Evolutionary conservation across 1,140 invertebrate genomes (phyloP), one percentile per base, ranked within the genome.

Genomic region (Brachystomella parvula): DNA sequence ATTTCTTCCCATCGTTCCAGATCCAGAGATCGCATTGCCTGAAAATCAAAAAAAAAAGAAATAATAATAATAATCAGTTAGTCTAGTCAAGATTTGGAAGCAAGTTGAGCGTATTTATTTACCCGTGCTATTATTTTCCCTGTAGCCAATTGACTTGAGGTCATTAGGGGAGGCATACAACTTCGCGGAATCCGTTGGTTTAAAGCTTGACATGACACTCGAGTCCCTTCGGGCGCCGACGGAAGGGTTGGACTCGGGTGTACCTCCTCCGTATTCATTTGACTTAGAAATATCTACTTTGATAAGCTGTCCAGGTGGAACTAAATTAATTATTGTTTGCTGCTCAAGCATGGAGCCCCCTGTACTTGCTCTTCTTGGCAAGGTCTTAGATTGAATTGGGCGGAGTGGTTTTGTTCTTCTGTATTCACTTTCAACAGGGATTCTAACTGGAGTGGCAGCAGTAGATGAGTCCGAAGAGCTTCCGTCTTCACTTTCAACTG

Each of bases 121-220:
- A n/a, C n/a, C n/a, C n/a, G n/a, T n/a, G n/a, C n/a, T n/a, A n/a
- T n/a, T n/a, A n/a, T n/a, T n/a, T 21, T 71, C 74, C 24, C 88
- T 82, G 75, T 89, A 92, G 2, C 87, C 89, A 21, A 92, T 87
- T 29, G 84, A 84, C 73, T 87, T 89, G 70, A 90, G 83, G 75
- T 90, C 89, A 74, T 89, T 86, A 9, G 91, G 90, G 39, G 88
- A 89, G 6, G 90, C 91, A 77, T 94, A 94, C 35, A 94, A 79
- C 76, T 93, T 93, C 61, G 90, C 90, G 79, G 82, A 86, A 69
- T 88, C 86, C 44, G 86, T 82, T 0, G 92, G 92, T 68, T 87
- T 85, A 79, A 94, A 94, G 71, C 89, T 90, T 12, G 89, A 92
- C 80, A 89, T 86, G 33, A 89, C 73, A 21, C 47, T 64, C 44